Conservation (phyloP, 2,113 vertebrate genomes). For the Indicator maculatus region DNA sequence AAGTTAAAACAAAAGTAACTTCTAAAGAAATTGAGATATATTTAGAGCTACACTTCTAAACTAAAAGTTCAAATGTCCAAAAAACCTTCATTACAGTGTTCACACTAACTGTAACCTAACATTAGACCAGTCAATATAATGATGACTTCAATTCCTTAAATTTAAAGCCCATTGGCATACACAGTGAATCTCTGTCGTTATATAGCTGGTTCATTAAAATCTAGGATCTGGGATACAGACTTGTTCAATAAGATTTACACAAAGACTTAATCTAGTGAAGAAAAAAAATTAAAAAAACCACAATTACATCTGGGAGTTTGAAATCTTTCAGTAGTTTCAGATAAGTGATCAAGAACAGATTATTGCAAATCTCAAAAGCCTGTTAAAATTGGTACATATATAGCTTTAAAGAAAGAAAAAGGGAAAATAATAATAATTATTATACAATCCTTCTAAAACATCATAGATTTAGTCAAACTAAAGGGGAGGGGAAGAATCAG, state of each 20-base stretch:
- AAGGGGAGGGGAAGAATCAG: background rate
- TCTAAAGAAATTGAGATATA: background rate
- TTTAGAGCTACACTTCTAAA: background rate
- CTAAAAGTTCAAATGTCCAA: background rate
- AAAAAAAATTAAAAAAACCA: too few relatives aligned
- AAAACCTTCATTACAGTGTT: background rate
- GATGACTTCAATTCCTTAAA: background rate
- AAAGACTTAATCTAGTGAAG: background rate
- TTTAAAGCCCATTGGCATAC: background rate
- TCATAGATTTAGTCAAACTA: background rate
- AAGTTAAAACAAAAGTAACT: background rate
- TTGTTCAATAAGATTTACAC: background rate
- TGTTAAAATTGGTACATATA: background rate
- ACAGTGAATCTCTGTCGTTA: background rate
- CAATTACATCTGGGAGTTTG: background rate
- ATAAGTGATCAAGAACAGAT: background rate
- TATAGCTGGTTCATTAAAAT: background rate
- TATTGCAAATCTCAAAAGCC: background rate
- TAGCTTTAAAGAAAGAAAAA: background rate
- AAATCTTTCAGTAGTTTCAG: background rate
- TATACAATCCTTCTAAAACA: background rate
- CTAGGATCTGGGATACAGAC: background rate
- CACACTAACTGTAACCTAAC: background rate
- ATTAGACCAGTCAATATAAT: background rate
- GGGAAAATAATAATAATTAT: background rate